Base-by-base conservation (phyloP, 2,113 vertebrate genomes). In the Aptenodytes patagonicus region DNA sequence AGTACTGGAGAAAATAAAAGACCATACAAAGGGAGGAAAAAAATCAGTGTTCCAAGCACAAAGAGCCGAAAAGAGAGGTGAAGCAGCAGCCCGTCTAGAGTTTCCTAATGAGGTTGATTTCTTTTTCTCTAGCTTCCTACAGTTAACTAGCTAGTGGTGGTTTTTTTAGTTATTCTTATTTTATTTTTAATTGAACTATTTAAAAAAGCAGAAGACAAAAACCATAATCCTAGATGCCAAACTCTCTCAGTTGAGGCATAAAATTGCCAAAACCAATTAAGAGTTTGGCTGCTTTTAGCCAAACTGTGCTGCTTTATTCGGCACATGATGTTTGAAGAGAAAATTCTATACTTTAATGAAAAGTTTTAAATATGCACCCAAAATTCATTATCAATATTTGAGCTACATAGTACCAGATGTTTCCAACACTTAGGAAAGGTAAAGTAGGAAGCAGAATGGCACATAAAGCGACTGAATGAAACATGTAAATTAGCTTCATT, bases 351-450 rank as follows among this genome's bases (percentile, higher is more conserved):
- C 28, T 70, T 70, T 15, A 47, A 25, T n/a, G 6, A 89, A 85
- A 89, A 95, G 17, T 72, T 90, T 91, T 68, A 76, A 76, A 91
- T 9, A 73, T 3, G 8, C 46, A 75, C 10, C 54, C 58, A 52
- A 86, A 93, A 92, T 75, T 58, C 32, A 65, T 62, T 77, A 44
- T 34, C 65, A 85, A 36, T 94, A 91, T 81, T 96, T 78, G 60
- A 94, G 47, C 85, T 84, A 47, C 62, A 47, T 22, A 61, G 20
- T 60, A 80, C 22, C 55, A 83, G 55, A 85, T 61, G 40, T 80
- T 85, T 83, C 8, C 55, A 70, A 40, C 40, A 61, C 49, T 94
- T 54, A 69, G 51, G 26, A 94, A 81, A 92, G 52, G 36, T 83
- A 79, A 95, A 93, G 62, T 78, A 88, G 46, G 54, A 61, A 85